Percentiles rank a stretch among this genome's conserved stretches.
Conservation (phyloP, 1,140 invertebrate genomes). For the Bombus picipes region DNA sequence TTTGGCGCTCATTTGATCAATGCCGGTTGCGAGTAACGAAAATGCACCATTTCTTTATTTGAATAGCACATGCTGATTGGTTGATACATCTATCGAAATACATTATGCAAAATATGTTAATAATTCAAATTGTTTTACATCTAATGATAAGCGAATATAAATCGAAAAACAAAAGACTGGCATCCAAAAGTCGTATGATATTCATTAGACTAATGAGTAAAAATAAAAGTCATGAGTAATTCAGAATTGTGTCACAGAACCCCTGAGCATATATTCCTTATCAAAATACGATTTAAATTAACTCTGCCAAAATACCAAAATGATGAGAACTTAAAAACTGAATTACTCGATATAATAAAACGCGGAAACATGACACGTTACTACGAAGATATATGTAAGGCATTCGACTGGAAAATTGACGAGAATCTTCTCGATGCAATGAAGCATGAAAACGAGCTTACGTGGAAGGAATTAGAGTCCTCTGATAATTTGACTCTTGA, state of each 20-base stretch:
- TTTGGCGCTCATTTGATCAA: neutral
- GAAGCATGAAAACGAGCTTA: constrained; percentile 86
- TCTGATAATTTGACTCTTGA: constrained; percentile 4
- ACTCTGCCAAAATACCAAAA: constrained; percentile 63
- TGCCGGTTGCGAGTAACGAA: neutral
- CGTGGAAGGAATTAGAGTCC: constrained; percentile 84
- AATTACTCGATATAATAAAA: constrained; percentile 62
- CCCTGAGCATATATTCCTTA: constrained; percentile 73
- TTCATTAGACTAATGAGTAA: neutral
- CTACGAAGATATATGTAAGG: constrained; percentile 85
- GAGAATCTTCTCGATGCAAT: constrained; percentile 83
- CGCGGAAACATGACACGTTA: constrained; percentile 86
- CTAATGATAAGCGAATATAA: neutral
- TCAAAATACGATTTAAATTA: constrained; percentile 72
- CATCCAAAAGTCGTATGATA: neutral
- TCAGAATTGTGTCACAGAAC: constrained; percentile 49
- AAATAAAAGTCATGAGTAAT: constrained; percentile 2
- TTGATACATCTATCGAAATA: neutral
- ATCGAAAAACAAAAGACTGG: constrained; percentile 9
- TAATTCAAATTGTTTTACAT: constrained; percentile 2
- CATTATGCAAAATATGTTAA: neutral
- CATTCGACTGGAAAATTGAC: constrained; percentile 84
- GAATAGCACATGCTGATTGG: neutral
- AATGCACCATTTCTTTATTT: neutral
- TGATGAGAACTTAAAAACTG: constrained; percentile 65